phyloP scores from a whole-genome alignment of 2,797 vertebrate genomes.

The Pelodytes ibericus region DNA sequence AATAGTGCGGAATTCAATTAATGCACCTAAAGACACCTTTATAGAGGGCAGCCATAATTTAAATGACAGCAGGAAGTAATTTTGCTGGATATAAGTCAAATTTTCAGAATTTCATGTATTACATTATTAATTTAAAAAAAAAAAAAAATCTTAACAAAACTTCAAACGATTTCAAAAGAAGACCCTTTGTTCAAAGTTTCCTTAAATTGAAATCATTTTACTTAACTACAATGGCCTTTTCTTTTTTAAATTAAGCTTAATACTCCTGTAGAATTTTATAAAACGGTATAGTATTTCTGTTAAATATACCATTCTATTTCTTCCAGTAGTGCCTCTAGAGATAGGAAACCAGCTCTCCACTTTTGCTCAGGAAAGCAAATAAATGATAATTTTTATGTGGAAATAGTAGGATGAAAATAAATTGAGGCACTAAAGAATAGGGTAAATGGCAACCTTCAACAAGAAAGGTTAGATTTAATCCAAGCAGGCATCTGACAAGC shows the following conservation, averaged over 20 bases:
- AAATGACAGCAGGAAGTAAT: conserved; percentile 99
- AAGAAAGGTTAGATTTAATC: conserved; percentile 93
- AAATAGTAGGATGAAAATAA: conserved; percentile 84
- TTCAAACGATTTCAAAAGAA: conserved; percentile 71
- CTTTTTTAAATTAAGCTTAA: conserved; percentile 76
- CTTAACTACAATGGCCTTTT: conserved; percentile 79
- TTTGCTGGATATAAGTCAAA: conserved; percentile 99
- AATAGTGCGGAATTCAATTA: conserved; percentile 99
- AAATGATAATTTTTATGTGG: conserved; percentile 88
- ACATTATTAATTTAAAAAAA: conserved; percentile 80
- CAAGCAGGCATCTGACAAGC: conserved; percentile 97
- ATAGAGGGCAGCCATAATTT: conserved; percentile 99
- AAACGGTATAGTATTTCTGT: conserved; percentile 73
- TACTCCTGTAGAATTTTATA: conserved; percentile 73
- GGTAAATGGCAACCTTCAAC: conserved; percentile 98
- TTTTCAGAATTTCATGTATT: conserved; percentile 99
- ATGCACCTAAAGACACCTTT: conserved; percentile 99
- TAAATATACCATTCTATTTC: conserved; percentile 74
- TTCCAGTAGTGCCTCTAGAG: conserved; percentile 74
- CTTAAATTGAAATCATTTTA: conserved; percentile 81
- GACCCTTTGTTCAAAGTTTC: conserved; percentile 82
- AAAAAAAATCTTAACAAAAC: conserved; percentile 76
- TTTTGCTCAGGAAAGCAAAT: conserved; percentile 82
- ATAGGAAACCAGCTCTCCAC: conserved; percentile 78
- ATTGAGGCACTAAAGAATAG: conserved; percentile 87